These are phyloP conservation scores for Empidonax alnorum DNA, from an alignment of 2,113 vertebrate species.

Conservation along the genomic window DNA sequence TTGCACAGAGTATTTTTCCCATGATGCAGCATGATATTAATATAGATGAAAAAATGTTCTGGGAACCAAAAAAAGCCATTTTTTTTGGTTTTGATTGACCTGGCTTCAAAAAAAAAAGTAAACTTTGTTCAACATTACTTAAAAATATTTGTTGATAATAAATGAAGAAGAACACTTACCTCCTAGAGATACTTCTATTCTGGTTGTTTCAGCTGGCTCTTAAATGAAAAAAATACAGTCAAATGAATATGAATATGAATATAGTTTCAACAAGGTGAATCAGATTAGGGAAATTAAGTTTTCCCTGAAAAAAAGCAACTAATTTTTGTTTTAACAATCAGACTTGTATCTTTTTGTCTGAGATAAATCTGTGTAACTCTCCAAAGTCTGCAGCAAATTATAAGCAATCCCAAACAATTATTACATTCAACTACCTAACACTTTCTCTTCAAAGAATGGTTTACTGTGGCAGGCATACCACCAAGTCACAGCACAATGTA, in stretches of 20 bases:
- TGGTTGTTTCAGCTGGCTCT: constrained; percentile 71
- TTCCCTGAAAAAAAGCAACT: neutral
- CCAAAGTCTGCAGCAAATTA: neutral
- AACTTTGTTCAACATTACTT: neutral
- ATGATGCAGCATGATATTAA: neutral
- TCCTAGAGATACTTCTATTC: constrained; percentile 60
- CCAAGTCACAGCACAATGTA: neutral
- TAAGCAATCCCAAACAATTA: neutral
- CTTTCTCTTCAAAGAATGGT: neutral
- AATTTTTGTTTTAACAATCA: neutral
- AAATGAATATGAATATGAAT: neutral
- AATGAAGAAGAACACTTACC: constrained; percentile 52
- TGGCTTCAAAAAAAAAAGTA: neutral
- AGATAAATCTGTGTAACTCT: neutral
- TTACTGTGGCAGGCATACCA: neutral
- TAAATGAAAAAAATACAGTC: neutral
- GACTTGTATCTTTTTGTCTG: neutral
- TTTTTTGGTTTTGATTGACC: neutral
- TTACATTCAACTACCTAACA: neutral
- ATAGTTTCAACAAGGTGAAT: neutral
- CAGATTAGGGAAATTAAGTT: neutral
- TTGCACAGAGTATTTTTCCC: neutral
- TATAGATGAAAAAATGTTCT: neutral
- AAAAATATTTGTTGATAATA: neutral
- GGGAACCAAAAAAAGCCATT: neutral